Evolutionary conservation across 1,140 invertebrate species (phyloP).

Genomic region (Ips nitidus): DNA sequence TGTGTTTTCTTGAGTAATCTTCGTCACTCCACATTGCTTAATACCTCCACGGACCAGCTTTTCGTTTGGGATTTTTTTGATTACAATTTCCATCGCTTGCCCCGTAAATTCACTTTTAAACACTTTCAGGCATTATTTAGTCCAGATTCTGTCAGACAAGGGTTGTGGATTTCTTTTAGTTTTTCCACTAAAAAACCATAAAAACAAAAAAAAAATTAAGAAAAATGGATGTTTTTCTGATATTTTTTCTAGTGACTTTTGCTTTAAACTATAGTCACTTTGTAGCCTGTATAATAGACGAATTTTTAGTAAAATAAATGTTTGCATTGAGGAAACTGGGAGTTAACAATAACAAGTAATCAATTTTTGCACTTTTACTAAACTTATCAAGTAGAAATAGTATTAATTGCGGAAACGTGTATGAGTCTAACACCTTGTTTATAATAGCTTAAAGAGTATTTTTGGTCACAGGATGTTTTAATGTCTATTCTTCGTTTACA

Average conservation of each 20-base stretch:
- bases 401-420: too few relatives aligned
- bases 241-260: not conserved
- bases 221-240: not conserved
- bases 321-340: too few relatives aligned
- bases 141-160: conserved; percentile 53
- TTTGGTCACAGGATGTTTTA: too few relatives aligned
- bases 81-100: conserved; percentile 5
- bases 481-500: too few relatives aligned
- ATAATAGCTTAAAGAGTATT: too few relatives aligned
- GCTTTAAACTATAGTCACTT: too few relatives aligned
- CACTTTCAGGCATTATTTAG: conserved; percentile 45
- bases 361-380: too few relatives aligned
- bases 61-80: conserved; percentile 7
- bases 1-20: conserved; percentile 28
- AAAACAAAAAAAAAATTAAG: not conserved
- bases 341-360: too few relatives aligned
- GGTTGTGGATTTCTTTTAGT: conserved; percentile 53
- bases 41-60: conserved; percentile 5
- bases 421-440: too few relatives aligned
- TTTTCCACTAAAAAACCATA: conserved; percentile 50
- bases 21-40: conserved; percentile 12
- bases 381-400: too few relatives aligned
- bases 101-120: conserved; percentile 48
- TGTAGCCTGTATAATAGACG: too few relatives aligned
- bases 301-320: too few relatives aligned